A percentile compares a stretch with the other conserved stretches of the same genome.
phyloP scores from a whole-genome alignment of 2,888 invertebrate species.

The Zele albiditarsus region DNA sequence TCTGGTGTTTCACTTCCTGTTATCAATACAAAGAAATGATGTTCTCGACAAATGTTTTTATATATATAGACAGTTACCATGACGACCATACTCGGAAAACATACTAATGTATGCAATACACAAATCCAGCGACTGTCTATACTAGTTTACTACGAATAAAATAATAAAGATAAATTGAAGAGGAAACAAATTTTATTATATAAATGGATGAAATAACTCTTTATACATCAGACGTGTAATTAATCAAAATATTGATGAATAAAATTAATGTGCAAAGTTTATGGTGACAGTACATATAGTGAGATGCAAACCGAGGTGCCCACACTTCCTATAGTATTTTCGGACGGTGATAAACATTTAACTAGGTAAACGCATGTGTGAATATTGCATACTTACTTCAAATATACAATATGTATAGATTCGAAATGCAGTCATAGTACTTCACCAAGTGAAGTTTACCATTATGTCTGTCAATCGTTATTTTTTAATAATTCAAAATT shows the following conservation, averaged over 20 bases:
- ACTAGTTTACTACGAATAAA: background rate
- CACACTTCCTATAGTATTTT: conserved; percentile 65
- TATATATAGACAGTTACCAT: background rate
- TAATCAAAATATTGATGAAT: background rate
- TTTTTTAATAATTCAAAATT: background rate
- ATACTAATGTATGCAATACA: background rate
- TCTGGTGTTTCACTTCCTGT: background rate
- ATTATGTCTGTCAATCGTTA: background rate
- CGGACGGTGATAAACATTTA: conserved; percentile 59
- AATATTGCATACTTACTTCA: background rate
- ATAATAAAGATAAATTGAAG: background rate
- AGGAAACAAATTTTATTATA: background rate
- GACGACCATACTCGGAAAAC: background rate
- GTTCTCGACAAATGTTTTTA: background rate
- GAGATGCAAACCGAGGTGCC: conserved; percentile 70
- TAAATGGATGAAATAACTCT: background rate
- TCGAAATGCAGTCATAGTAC: conserved; percentile 28
- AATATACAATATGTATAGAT: background rate
- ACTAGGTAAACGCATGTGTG: conserved; percentile 61
- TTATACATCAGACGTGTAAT: background rate
- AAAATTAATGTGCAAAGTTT: background rate
- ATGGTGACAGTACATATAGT: conserved; percentile 6
- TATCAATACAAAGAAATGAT: background rate
- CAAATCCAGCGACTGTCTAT: background rate
- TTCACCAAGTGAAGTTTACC: background rate